Evolutionary conservation across 2,888 invertebrate species (phyloP), one percentile per base, ranked within the genome.

Genomic region (Biston betularia): DNA sequence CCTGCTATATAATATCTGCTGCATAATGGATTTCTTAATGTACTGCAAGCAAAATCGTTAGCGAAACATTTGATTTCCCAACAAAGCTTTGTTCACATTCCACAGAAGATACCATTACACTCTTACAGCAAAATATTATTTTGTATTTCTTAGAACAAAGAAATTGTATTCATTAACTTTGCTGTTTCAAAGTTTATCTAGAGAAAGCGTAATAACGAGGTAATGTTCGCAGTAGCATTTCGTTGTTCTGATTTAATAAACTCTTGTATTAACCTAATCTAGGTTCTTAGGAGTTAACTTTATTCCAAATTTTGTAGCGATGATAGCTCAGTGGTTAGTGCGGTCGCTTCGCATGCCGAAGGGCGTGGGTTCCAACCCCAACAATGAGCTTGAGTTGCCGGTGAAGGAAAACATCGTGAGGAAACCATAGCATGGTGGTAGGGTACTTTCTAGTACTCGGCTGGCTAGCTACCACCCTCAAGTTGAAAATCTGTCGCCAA

Each of bases 21-120:
- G 53, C 58, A 54, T 62, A 63, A 69, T 65, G 61, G 38, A 60
- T 60, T 48, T 42, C 12, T 42, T 60, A 63, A 45, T 61, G 52
- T 50, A 67, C 63, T 59, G 35, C 65, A 65, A 55, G 44, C 61
- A 24, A 48, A 63, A 71, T 74, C 79, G 70, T 78, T 77, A 77
- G 70, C 70, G 71, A 73, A 75, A 73, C 72, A 64, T 68, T 72
- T 76, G 60, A 62, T 71, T 59, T 68, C 69, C 69, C 46, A 62
- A 45, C 42, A 42, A 69, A 70, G 71, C 74, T 77, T 77, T 73
- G 71, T 74, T 73, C 65, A 66, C 54, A 45, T 73, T 69, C 49
- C 59, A 24, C 42, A 49, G 52, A 54, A 62, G 53, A 66, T 68
- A 68, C 52, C 59, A 59, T 68, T 63, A 59, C 59, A 68, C 61